Evolutionary conservation across 2,888 invertebrate species (phyloP), one percentile per base, ranked within the genome.

Genomic region (Atethmia centrago): DNA sequence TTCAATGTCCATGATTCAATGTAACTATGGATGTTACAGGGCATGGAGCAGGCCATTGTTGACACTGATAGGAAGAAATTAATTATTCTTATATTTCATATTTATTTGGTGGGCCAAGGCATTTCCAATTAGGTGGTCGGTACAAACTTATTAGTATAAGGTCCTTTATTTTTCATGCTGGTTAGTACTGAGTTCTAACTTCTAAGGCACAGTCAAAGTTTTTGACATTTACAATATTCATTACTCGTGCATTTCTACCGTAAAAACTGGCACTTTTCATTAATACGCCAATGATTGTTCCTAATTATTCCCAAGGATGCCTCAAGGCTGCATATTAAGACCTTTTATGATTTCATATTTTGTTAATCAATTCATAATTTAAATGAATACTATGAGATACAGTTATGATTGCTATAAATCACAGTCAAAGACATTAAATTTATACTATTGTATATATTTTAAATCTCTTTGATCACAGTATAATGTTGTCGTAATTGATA

Each of bases 31-130:
- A 36, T 73, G 31, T 40, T 55, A 47, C 40, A 76, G 19, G 19
- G 45, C 19, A 25, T 16, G 31, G 21, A 42, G 56, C 51, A 53
- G 25, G 12, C 9, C 19, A 31, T 77, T 77, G 47, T 56, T 64
- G n/a, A 10, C 28, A n/a, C n/a, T n/a, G n/a, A n/a, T n/a, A 77
- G 40, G 28, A 74, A 66, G 47, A 31, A 55, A 42, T 74, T 65
- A 28, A 74, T 77, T 64, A 74, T 42, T 49, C 1, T 65, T 65
- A 40, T 55, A 78, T 68, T 78, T 21, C 21, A 28, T 21, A 45
- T 40, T 59, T 19, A 68, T 68, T 1, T 31, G 0, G 10, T 47
- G n/a, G 42, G 1, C 51, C 77, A 66, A 59, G 36, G 36, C 5
- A 51, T 67, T 67, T 36, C 0, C 19, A 53, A 77, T 74, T 58